Percentiles rank a stretch among this genome's conserved stretches.
phyloP scores from a whole-genome alignment of 2,113 vertebrate species.

The Elaphurus davidianus region DNA sequence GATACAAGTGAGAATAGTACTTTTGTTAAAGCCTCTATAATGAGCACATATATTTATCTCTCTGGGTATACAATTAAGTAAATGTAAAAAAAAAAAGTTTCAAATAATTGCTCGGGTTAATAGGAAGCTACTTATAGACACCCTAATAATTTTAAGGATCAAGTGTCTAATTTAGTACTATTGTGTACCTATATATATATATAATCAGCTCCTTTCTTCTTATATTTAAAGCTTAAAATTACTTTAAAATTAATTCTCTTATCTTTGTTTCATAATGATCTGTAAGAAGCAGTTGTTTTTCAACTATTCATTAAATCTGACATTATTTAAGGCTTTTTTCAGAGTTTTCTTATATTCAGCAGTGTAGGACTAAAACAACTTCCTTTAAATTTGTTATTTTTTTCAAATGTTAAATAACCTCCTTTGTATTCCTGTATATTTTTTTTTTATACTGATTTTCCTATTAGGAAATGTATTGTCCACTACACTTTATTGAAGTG shows the following conservation, averaged over 20 bases:
- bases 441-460: neutral
- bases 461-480: neutral
- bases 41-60: neutral
- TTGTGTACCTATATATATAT: neutral
- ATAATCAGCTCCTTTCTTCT: neutral
- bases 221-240: neutral
- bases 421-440: neutral
- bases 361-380: neutral
- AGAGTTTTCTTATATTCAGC: neutral
- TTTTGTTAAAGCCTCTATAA: neutral
- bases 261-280: neutral
- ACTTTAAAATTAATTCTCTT: neutral
- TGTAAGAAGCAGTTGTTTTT: neutral
- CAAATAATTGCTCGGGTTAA: neutral
- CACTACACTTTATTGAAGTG: neutral
- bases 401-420: neutral
- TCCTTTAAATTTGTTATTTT: neutral
- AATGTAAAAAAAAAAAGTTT: neutral
- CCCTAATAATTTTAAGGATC: neutral
- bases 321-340: neutral
- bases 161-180: neutral
- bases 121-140: neutral
- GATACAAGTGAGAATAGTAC: neutral
- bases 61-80: neutral
- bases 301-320: neutral